These are phyloP conservation scores for Monoplex corrugatus DNA, from an alignment of 2,888 invertebrate genomes.

Conservation along the genomic window DNA sequence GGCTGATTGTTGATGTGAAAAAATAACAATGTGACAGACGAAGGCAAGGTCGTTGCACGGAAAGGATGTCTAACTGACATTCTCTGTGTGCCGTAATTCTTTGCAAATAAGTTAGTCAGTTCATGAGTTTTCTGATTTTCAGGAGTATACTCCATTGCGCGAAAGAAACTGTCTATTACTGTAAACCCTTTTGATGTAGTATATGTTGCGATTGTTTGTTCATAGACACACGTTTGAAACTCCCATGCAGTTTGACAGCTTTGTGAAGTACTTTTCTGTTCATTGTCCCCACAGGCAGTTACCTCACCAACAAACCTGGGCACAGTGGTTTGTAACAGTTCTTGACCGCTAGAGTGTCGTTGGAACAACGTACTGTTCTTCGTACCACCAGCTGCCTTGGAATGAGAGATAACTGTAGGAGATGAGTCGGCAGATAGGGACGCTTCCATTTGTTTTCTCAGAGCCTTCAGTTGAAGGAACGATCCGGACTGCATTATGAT, in stretches of 20 bases:
- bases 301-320: slow-evolving; percentile 20
- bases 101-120: too few species aligned
- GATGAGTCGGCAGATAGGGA: background rate
- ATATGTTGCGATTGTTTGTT: too few species aligned
- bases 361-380: background rate
- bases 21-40: background rate
- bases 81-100: too few species aligned
- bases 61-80: background rate
- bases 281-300: background rate
- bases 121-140: too few species aligned
- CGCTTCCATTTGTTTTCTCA: background rate
- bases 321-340: background rate
- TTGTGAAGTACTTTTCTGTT: background rate
- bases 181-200: too few species aligned
- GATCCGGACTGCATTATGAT: background rate
- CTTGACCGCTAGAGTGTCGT: background rate
- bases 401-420: background rate
- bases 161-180: too few species aligned
- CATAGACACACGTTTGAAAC: too few species aligned
- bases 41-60: background rate
- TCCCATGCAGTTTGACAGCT: background rate
- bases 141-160: too few species aligned
- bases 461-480: background rate
- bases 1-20: too few species aligned
- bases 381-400: background rate